Evolutionary conservation across 1,140 invertebrate genomes (phyloP).

Genomic region (Leptinotarsa defecta): DNA sequence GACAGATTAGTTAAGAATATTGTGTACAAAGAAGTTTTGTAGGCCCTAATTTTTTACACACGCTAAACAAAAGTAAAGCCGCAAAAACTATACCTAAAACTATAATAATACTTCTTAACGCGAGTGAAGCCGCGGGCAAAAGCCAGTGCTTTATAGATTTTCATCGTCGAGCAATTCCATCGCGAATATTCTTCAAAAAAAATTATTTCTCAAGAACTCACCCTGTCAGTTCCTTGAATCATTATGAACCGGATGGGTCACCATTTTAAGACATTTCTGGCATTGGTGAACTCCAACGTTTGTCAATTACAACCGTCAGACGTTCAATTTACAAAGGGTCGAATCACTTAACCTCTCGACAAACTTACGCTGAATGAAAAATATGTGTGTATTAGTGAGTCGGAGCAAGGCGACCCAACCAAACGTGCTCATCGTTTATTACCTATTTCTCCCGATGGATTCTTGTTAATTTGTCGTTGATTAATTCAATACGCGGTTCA

Average conservation of each 20-base stretch:
- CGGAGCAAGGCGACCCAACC: not conserved
- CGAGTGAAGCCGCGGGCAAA: no score
- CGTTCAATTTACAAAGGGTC: constrained; percentile 31
- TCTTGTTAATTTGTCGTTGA: not conserved
- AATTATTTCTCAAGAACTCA: not conserved
- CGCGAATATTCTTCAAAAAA: no score
- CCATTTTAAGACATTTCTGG: constrained; percentile 20
- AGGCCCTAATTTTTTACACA: no score
- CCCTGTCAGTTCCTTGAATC: not conserved
- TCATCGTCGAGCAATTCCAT: no score
- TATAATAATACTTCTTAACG: no score
- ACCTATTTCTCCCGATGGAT: not conserved
- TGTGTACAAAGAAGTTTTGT: no score
- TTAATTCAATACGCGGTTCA: not conserved
- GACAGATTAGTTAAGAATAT: no score
- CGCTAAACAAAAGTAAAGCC: no score
- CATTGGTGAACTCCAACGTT: constrained; percentile 24
- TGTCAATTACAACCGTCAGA: constrained; percentile 30
- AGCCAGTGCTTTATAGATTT: no score
- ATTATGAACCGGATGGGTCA: constrained; percentile 8
- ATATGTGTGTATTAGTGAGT: constrained; percentile 28
- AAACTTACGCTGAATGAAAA: constrained; percentile 23
- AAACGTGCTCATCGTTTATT: not conserved
- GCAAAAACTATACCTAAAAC: no score
- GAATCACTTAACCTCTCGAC: constrained; percentile 28